A percentile compares a stretch with the other conserved stretches of the same genome.
Conservation (phyloP, 2,113 vertebrate species). For the Neogale vison region DNA sequence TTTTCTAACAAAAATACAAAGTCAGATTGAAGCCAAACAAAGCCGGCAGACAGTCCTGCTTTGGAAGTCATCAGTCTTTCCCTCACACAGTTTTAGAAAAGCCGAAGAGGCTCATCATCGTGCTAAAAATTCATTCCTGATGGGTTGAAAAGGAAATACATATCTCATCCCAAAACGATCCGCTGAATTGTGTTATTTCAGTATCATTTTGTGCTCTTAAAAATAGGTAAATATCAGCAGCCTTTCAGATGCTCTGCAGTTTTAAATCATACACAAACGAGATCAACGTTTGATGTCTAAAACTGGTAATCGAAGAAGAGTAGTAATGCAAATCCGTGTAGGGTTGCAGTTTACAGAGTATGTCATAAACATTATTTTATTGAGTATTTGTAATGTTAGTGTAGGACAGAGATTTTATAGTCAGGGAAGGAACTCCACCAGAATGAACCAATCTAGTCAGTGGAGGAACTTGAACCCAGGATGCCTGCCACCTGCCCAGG, state of each 20-base stretch:
- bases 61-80: not conserved
- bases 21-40: slow-evolving; percentile 27
- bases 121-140: slow-evolving; percentile 9
- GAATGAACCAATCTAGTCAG: not conserved
- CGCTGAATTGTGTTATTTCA: not conserved
- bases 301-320: not conserved
- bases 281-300: not conserved
- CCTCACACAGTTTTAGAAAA: slow-evolving; percentile 13
- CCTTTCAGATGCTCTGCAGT: not conserved
- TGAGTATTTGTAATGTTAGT: not conserved
- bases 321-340: not conserved
- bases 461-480: not conserved
- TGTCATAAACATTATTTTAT: not conserved
- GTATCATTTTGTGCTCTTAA: not conserved
- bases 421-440: not conserved
- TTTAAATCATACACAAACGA: not conserved
- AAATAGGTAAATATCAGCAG: not conserved
- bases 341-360: not conserved
- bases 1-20: slow-evolving; percentile 18
- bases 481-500: fast-evolving
- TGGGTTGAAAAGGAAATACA: not conserved
- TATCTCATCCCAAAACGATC: not conserved
- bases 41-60: not conserved
- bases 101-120: not conserved
- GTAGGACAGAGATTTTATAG: not conserved